phyloP scores from a whole-genome alignment of 2,113 vertebrate species.

The Xiphias gladius region DNA sequence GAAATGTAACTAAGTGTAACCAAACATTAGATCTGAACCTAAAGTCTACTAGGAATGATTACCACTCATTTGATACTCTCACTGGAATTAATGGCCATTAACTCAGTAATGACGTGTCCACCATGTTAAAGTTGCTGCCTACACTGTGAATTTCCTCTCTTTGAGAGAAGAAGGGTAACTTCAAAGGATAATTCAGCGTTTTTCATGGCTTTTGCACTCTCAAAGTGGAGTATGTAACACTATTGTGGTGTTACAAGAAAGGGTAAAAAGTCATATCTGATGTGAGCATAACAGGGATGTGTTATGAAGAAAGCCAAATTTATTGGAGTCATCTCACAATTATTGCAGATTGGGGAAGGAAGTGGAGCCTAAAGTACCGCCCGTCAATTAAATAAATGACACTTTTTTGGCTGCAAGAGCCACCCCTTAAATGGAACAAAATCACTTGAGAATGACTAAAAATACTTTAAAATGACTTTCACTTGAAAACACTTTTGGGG shows the following conservation, averaged over 20 bases:
- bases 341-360: neutral
- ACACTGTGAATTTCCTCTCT: neutral
- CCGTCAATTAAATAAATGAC: neutral
- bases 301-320: neutral
- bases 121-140: constrained; percentile 11
- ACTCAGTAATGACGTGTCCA: constrained; percentile 5
- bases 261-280: neutral
- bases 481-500: neutral
- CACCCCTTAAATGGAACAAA: neutral
- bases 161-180: neutral
- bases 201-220: neutral
- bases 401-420: constrained; percentile 10
- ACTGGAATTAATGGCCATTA: constrained; percentile 41
- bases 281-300: neutral
- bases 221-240: neutral
- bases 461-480: constrained; percentile 14
- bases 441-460: constrained; percentile 4
- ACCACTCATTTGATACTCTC: constrained; percentile 28
- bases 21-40: constrained; percentile 41
- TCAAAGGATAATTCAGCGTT: neutral
- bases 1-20: constrained; percentile 51
- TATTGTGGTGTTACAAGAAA: neutral
- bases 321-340: neutral
- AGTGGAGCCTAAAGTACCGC: neutral
- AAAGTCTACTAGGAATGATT: constrained; percentile 37